Evolutionary conservation across 37 sponge, comb jelly and placozoan species (phyloP).

Genomic region (Crambe crambe): DNA sequence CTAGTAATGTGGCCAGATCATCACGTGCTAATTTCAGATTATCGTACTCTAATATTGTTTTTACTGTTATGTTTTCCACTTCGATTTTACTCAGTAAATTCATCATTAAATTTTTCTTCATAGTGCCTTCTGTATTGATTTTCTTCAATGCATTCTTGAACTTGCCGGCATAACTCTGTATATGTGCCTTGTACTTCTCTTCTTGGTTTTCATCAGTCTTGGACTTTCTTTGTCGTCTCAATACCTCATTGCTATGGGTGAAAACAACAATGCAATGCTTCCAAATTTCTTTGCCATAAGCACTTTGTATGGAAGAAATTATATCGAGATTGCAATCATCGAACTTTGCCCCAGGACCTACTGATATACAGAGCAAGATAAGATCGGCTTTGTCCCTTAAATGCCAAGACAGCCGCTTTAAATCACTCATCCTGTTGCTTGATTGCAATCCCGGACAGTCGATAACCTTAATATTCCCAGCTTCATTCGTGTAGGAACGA

Average conservation of each 20-base stretch:
- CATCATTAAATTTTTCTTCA: too few relatives aligned
- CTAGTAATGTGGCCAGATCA: background rate
- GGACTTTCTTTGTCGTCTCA: background rate
- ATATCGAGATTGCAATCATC: background rate
- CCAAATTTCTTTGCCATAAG: background rate
- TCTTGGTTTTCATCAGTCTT: too few relatives aligned
- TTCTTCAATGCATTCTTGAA: background rate
- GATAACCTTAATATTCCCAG: too few relatives aligned
- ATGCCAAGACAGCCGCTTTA: too few relatives aligned
- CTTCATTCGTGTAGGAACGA: too few relatives aligned
- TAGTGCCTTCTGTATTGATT: background rate
- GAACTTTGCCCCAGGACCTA: background rate
- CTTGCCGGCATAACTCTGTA: background rate
- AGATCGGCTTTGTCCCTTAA: background rate
- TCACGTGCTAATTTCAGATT: background rate
- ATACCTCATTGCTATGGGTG: background rate
- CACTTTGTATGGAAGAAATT: background rate
- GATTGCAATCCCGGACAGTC: too few relatives aligned
- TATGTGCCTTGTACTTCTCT: background rate
- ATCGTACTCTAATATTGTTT: background rate
- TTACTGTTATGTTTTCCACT: background rate
- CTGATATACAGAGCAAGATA: background rate
- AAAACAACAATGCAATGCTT: background rate
- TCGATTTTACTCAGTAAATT: too few relatives aligned
- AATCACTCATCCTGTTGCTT: too few relatives aligned